phyloP scores from a whole-genome alignment of 2,113 vertebrate genomes.

The Aythya baeri region DNA sequence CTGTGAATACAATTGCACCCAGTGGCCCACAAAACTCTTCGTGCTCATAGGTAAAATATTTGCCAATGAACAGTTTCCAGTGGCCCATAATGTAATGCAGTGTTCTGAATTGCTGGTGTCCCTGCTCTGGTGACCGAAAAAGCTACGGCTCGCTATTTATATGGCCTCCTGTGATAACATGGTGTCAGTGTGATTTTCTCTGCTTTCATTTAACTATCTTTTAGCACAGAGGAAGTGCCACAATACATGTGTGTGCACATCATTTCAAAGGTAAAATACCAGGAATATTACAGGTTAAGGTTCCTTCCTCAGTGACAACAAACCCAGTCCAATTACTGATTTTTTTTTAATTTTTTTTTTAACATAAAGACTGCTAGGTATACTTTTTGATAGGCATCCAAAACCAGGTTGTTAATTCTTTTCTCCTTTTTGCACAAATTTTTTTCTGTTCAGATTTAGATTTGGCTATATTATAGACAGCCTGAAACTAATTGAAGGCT shows the following conservation, averaged over 20 bases:
- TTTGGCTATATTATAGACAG: background rate
- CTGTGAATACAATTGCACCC: background rate
- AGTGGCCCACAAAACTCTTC: constrained; percentile 30
- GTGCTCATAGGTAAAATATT: background rate
- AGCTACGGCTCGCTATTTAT: background rate
- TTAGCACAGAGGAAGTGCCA: background rate
- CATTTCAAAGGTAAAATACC: background rate
- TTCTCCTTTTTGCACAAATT: background rate
- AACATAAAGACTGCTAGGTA: background rate
- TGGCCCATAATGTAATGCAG: background rate
- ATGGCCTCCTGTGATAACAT: background rate
- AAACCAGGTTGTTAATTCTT: background rate
- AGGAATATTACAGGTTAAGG: background rate
- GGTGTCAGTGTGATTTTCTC: background rate
- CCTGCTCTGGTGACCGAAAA: background rate
- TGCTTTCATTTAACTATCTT: background rate
- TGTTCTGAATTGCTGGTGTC: background rate
- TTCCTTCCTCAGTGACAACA: background rate
- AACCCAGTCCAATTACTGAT: background rate
- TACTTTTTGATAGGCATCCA: background rate
- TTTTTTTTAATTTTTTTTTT: background rate
- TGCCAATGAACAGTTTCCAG: background rate
- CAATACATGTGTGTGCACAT: background rate
- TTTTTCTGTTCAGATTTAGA: background rate
- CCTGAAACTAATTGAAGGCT: background rate